Evolutionary conservation across 2,113 vertebrate species (phyloP), one percentile per base, ranked within the genome.

Genomic region (Semicossyphus pulcher): DNA sequence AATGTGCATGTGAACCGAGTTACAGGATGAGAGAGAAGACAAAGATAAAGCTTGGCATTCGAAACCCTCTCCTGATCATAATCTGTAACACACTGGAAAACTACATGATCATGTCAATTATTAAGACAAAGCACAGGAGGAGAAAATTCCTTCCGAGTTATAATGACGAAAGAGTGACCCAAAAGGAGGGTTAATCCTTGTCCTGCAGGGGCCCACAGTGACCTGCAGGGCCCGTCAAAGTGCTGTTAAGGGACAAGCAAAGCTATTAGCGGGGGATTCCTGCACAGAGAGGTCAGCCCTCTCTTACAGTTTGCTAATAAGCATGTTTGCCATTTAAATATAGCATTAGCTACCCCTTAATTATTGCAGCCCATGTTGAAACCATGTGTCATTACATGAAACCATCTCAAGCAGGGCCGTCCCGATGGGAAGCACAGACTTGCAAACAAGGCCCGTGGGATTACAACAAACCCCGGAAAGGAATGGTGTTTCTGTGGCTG

Each of bases 261-360:
- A 73, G 69, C 69, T 75, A 65, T 78, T 42, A 42, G 71, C 18
- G n/a, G 41, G 52, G 47, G 64, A 31, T 51, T 70, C 37, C 49
- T 37, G 21, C 41, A 26, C 45, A 14, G 47, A 76, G 75, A 87
- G 81, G 80, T 88, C 78, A 86, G 72, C 69, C 61, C 63, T 79
- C 75, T 81, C 31, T 60, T 71, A 34, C 76, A 53, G 79, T 90
- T 91, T 85, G 80, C 68, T 92, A 92, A 92, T 92, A 91, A 89
- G 85, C 88, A 92, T 87, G 86, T 90, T 90, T 75, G 61, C 49
- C 29, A 45, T 86, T 81, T 90, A 92, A 92, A 91, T 84, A 88
- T 87, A 92, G 92, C 84, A 77, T 48, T 3, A 57, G 70, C 80
- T 61, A 91, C 68, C 89, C 88, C 84, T 65, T 91, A 72, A 92